Evolutionary conservation across 2,888 invertebrate genomes (phyloP).

Genomic region (Aethes cnicana): DNA sequence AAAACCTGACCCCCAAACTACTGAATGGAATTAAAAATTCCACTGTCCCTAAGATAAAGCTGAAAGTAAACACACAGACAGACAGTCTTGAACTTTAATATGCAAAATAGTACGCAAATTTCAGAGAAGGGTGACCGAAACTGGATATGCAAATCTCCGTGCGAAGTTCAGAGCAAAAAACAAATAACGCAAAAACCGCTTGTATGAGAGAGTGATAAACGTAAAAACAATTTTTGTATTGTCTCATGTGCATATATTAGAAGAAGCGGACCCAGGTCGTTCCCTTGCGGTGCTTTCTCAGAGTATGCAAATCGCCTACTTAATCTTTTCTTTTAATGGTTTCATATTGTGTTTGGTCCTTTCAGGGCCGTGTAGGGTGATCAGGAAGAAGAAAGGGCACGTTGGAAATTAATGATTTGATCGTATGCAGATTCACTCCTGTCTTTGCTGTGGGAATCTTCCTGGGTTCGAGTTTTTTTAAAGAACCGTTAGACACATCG

Average conservation of each 20-base stretch:
- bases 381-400: conserved; percentile 53
- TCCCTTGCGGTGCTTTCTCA: conserved; percentile 72
- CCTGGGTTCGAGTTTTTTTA: conserved; percentile 43
- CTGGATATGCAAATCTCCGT: conserved; percentile 80
- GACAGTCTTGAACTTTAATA: conserved; percentile 70
- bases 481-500: conserved; percentile 40
- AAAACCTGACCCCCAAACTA: conserved; percentile 72
- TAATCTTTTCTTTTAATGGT: conserved; percentile 82
- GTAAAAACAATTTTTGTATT: conserved; percentile 76
- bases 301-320: conserved; percentile 76
- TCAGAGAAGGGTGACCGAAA: conserved; percentile 59
- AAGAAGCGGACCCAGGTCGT: conserved; percentile 51
- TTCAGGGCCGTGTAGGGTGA: conserved; percentile 62
- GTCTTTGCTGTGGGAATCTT: conserved; percentile 63
- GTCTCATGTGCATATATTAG: conserved; percentile 65
- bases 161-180: conserved; percentile 77
- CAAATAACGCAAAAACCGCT: conserved; percentile 74
- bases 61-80: conserved; percentile 68
- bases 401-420: conserved; percentile 72
- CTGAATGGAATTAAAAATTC: conserved; percentile 72
- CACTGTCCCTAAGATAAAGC: conserved; percentile 74
- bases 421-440: conserved; percentile 67
- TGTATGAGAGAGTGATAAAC: conserved; percentile 74
- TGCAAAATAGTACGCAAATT: conserved; percentile 69
- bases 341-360: conserved; percentile 75